Base-by-base conservation (phyloP, 2,113 vertebrate genomes). In the Onychorhynchus coronatus region DNA sequence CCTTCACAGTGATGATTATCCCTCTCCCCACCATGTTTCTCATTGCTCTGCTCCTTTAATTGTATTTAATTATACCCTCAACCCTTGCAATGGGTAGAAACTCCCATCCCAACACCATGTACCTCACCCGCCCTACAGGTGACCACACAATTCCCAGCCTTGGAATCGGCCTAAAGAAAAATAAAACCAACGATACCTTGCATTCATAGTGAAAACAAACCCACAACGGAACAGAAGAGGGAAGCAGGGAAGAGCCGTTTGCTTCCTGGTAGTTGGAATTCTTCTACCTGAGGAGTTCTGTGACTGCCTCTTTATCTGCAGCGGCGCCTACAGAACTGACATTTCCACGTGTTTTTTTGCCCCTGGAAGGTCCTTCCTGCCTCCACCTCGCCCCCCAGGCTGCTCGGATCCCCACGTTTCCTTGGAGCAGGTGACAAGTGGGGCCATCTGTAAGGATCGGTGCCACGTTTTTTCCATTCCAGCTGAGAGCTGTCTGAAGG, bases 401-500 rank as follows among this genome's bases (percentile, higher is more conserved):
- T 79, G 47, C 74, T 37, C n/a, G 13, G 78, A 61, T 28, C n/a
- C 70, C 71, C 33, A 37, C 49, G 18, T 94, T 93, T 90, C 78
- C 75, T 92, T 58, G 78, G 74, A 93, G 58, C 49, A 77, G 61
- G 58, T 17, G 88, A 83, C 53, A 14, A 88, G 91, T 58, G 91
- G 75, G 63, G 11, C 82, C 78, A 85, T 70, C 85, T 39, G 70
- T 61, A 71, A 95, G 78, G 52, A 94, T 16, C 85, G 66, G 86
- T 44, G 62, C 59, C 0, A 2, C 76, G 88, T 79, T 93, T 85
- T 85, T 93, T 44, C 92, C 79, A 76, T 73, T 95, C 65, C 85
- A 90, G 67, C 88, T 14, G n/a, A 80, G 90, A 93, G 75, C 91
- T 83, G 75, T 91, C 82, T 96, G 92, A 94, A 95, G 91, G 91